These are phyloP conservation scores for Saimiri boliviensis DNA, from an alignment of 2,113 vertebrate species.

Conservation along the genomic window DNA sequence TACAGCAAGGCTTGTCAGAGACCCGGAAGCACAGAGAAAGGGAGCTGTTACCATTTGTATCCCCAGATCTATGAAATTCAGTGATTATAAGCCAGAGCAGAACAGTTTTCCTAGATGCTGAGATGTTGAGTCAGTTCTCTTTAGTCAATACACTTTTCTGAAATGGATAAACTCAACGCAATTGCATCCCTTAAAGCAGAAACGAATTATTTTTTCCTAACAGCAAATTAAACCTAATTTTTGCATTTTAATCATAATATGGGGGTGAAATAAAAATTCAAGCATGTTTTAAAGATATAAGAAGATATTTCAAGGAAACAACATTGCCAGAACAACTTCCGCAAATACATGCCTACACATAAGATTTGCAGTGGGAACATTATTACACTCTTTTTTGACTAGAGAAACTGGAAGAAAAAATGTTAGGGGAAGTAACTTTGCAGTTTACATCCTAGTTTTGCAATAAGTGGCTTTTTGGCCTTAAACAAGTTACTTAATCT, in stretches of 20 bases:
- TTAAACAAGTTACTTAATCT: constrained; percentile 6
- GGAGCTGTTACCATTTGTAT: not conserved
- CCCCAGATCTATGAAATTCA: not conserved
- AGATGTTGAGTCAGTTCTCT: not conserved
- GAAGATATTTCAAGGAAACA: not conserved
- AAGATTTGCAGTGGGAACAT: not conserved
- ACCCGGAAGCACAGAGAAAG: not conserved
- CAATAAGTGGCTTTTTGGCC: not conserved
- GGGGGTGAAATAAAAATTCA: not conserved
- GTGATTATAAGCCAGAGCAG: not conserved
- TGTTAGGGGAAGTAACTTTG: not conserved
- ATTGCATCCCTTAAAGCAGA: not conserved
- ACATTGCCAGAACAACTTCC: not conserved
- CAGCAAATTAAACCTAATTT: not conserved
- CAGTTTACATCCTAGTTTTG: not conserved
- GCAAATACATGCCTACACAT: not conserved
- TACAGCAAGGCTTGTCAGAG: not conserved
- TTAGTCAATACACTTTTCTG: not conserved
- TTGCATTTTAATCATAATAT: not conserved
- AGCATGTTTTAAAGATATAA: not conserved
- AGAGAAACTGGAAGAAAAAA: not conserved
- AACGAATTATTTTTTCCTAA: not conserved
- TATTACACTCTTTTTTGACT: not conserved
- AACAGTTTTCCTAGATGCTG: not conserved
- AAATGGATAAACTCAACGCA: not conserved